Conservation (phyloP, 1,140 invertebrate genomes). For the Ruditapes philippinarum region DNA sequence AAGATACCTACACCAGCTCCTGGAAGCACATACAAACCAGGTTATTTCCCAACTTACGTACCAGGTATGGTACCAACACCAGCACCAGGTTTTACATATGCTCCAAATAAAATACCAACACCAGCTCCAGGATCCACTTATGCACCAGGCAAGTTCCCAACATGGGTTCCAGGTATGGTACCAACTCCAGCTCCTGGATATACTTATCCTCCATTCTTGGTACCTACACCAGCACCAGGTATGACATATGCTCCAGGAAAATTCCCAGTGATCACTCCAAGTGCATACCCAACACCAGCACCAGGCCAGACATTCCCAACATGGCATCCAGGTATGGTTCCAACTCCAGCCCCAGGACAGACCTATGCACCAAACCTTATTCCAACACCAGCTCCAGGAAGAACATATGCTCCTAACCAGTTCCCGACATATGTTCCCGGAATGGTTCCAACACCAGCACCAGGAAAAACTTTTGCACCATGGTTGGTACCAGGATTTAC, state of each 20-base stretch:
- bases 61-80: conserved; percentile 64
- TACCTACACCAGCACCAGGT: conserved; percentile 41
- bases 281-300: conserved; percentile 53
- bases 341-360: conserved; percentile 54
- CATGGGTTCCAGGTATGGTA: conserved; percentile 48
- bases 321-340: conserved; percentile 55
- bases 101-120: conserved; percentile 62
- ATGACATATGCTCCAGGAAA: conserved; percentile 67
- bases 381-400: conserved; percentile 66
- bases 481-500: conserved; percentile 35
- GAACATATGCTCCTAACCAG: conserved; percentile 59
- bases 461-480: conserved; percentile 60
- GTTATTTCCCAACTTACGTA: conserved; percentile 61
- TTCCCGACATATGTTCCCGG: conserved; percentile 58
- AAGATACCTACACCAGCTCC: conserved; percentile 67
- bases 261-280: conserved; percentile 51
- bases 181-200: conserved; percentile 61
- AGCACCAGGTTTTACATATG: conserved; percentile 62
- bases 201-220: conserved; percentile 39
- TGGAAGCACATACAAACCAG: conserved; percentile 70
- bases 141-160: conserved; percentile 70
- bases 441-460: conserved; percentile 61
- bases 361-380: conserved; percentile 71
- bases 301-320: conserved; percentile 67
- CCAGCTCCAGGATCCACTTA: conserved; percentile 74